A percentile compares a stretch with the other conserved stretches of the same genome.
Evolutionary conservation across 2,113 vertebrate species (phyloP).

Genomic region (Chaetura pelagica): DNA sequence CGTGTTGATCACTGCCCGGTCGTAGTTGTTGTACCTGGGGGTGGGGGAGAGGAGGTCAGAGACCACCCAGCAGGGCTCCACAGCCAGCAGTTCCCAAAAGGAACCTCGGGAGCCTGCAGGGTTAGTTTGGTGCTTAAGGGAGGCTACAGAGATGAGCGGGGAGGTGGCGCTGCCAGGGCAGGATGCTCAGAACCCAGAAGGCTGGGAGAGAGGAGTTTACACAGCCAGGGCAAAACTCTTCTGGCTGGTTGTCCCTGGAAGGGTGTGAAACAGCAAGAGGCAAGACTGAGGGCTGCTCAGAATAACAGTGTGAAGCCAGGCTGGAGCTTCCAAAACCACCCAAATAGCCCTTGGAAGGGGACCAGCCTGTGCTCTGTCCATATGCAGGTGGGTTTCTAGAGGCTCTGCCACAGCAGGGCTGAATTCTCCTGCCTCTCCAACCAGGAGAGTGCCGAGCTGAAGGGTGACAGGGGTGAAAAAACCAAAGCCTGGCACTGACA

Average conservation of each 20-base stretch:
- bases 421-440: not conserved
- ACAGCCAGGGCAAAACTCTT: too few relatives aligned
- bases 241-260: not conserved
- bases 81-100: not conserved
- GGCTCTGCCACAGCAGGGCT: not conserved
- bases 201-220: not conserved
- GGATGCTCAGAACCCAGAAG: not conserved
- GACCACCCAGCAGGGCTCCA: accelerated
- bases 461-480: not conserved
- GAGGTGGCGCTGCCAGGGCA: not conserved
- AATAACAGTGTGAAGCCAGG: not conserved
- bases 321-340: not conserved
- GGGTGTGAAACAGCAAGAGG: accelerated
- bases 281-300: too few relatives aligned
- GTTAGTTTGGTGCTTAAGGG: not conserved
- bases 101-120: not conserved
- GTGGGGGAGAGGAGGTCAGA: not conserved
- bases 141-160: not conserved
- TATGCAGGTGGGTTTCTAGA: not conserved
- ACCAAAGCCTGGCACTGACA: not conserved
- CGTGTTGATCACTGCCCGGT: slow-evolving; percentile 88
- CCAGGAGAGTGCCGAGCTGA: not conserved
- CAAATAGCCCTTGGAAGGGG: not conserved
- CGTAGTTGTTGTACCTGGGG: slow-evolving; percentile 94
- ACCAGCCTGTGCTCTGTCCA: accelerated